A percentile compares a stretch with the other conserved stretches of the same genome.
Evolutionary conservation across 2,797 vertebrate species (phyloP).

Genomic region (Ctenochaetus hawaiiensis): DNA sequence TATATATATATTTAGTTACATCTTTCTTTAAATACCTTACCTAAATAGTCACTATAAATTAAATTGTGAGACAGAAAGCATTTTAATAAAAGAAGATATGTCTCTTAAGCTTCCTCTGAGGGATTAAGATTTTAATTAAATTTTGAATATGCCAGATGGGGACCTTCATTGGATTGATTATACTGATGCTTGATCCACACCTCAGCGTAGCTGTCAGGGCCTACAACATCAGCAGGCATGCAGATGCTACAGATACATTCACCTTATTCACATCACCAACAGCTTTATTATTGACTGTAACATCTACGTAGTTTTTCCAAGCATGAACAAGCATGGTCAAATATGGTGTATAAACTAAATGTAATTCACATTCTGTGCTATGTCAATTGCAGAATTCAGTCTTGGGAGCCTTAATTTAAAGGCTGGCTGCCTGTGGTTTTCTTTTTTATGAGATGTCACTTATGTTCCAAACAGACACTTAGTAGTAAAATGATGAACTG

Average conservation of each 20-base stretch:
- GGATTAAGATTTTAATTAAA: slow-evolving; percentile 48
- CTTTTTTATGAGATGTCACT: slow-evolving; percentile 16
- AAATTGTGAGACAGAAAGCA: slow-evolving; percentile 13
- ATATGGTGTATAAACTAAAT: not conserved
- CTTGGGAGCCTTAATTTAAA: not conserved
- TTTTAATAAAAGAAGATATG: slow-evolving; percentile 42
- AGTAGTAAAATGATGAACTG: not conserved
- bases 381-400: not conserved
- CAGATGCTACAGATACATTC: slow-evolving; percentile 11
- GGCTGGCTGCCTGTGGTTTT: not conserved
- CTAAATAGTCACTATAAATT: not conserved
- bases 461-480: slow-evolving; percentile 2
- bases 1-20: not conserved
- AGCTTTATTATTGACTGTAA: not conserved
- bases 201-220: not conserved
- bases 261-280: not conserved
- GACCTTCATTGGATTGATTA: slow-evolving; percentile 24
- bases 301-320: not conserved
- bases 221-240: not conserved
- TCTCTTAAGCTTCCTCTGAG: slow-evolving; percentile 37
- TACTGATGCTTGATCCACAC: slow-evolving; percentile 41
- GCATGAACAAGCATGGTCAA: not conserved
- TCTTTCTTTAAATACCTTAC: not conserved
- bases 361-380: not conserved
- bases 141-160: slow-evolving; percentile 53